A percentile compares a stretch with the other conserved stretches of the same genome.
These are phyloP conservation scores for Macroglossus sobrinus DNA, from an alignment of 2,113 vertebrate genomes.

Conservation along the genomic window DNA sequence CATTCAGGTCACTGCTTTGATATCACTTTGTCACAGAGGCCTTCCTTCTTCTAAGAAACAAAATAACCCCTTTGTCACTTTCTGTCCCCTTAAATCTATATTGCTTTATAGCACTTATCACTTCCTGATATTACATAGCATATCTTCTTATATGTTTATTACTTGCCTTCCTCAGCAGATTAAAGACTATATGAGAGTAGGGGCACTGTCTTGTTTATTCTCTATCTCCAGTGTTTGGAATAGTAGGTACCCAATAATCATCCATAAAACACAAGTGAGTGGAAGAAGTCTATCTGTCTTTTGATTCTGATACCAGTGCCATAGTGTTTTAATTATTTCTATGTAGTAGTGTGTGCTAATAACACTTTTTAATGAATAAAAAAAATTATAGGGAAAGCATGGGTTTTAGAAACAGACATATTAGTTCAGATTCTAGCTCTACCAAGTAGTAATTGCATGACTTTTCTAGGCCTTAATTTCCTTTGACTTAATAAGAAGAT, in stretches of 20 bases:
- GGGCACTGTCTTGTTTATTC: not conserved
- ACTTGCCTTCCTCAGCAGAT: not conserved
- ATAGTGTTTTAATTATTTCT: not conserved
- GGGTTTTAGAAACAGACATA: not conserved
- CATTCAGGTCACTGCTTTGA: not conserved
- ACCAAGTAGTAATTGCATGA: not conserved
- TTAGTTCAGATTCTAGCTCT: conserved; percentile 4
- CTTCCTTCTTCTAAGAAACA: conserved; percentile 40
- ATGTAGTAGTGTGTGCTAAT: not conserved
- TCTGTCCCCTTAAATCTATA: not conserved
- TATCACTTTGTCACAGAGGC: not conserved
- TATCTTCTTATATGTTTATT: not conserved
- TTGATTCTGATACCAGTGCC: not conserved
- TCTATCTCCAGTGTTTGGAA: not conserved
- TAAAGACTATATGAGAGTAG: not conserved
- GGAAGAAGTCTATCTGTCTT: not conserved
- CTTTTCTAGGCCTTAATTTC: not conserved
- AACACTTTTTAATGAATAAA: not conserved
- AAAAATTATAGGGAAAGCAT: not conserved
- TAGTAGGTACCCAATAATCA: not conserved
- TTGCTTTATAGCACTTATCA: not conserved
- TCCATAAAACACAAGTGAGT: not conserved
- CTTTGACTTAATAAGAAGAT: not conserved
- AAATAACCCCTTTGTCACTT: not conserved
- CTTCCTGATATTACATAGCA: not conserved